A percentile compares a stretch with the other conserved stretches of the same genome.
These are phyloP conservation scores for Pteria penguin DNA, from an alignment of 2,888 invertebrate species.

Conservation along the genomic window DNA sequence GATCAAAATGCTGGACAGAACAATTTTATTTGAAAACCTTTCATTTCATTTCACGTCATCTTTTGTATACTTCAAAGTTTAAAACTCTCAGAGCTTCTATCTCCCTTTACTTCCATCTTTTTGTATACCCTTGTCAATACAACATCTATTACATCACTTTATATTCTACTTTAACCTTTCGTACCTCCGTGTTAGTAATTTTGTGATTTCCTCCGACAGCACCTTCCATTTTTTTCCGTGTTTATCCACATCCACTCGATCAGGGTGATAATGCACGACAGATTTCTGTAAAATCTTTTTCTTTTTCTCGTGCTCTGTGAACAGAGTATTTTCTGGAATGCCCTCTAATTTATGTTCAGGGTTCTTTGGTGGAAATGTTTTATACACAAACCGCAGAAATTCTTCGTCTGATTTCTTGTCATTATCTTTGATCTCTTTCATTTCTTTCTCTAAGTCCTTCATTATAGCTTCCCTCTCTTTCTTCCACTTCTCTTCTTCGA, in stretches of 20 bases:
- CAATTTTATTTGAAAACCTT: no score
- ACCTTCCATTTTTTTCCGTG: slow-evolving; percentile 61
- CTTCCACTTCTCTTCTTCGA: slow-evolving; percentile 50
- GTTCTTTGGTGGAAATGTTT: slow-evolving; percentile 54
- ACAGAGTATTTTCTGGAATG: slow-evolving; percentile 13
- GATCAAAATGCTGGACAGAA: no score
- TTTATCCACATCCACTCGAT: slow-evolving; percentile 50
- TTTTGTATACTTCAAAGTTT: no score
- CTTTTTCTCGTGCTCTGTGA: slow-evolving; percentile 6
- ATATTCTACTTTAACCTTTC: slow-evolving; percentile 42
- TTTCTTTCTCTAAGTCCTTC: slow-evolving; percentile 44
- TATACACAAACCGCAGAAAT: slow-evolving; percentile 56
- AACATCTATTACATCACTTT: no score
- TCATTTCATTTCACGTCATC: no score
- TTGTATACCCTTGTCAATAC: no score
- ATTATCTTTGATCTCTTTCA: slow-evolving; percentile 44
- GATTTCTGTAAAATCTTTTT: slow-evolving; percentile 57
- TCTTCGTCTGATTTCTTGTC: slow-evolving; percentile 31
- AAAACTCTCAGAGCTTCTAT: no score
- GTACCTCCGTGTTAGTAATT: slow-evolving; percentile 55
- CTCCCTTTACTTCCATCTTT: no score
- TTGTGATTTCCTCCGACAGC: slow-evolving; percentile 64
- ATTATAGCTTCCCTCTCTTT: slow-evolving; percentile 42
- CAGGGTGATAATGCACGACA: slow-evolving; percentile 65
- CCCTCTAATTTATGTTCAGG: slow-evolving; percentile 47